Percentiles rank a stretch among this genome's conserved stretches.
Conservation (phyloP, 2,797 vertebrate species). For the Erpetoichthys calabaricus region DNA sequence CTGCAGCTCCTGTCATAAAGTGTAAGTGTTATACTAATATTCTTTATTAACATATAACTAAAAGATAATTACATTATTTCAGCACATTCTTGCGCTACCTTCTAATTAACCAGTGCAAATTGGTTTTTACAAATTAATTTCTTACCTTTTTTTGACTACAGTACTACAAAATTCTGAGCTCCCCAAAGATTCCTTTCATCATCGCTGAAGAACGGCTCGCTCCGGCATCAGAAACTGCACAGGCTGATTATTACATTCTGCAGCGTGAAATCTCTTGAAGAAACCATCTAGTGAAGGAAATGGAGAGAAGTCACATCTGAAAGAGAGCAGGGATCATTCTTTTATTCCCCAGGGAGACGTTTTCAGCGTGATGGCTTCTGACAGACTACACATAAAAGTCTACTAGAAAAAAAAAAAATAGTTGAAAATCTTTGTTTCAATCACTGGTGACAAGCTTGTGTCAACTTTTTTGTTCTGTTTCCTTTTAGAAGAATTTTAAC, state of each 20-base stretch:
- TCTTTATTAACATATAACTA: conserved; percentile 3
- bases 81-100: neutral
- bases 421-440: too few relatives aligned
- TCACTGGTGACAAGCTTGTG: too few relatives aligned
- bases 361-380: neutral
- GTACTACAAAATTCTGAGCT: neutral
- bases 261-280: neutral
- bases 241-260: neutral
- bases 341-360: neutral
- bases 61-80: conserved; percentile 1
- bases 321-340: neutral
- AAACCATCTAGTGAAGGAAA: neutral
- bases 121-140: conserved; percentile 2
- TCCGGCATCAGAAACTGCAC: neutral
- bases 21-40: neutral
- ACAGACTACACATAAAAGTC: neutral
- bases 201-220: neutral
- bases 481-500: too few relatives aligned
- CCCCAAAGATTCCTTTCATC: neutral
- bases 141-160: neutral
- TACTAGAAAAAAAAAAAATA: neutral
- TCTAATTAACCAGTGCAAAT: neutral
- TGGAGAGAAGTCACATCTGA: neutral
- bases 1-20: neutral
- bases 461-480: too few relatives aligned